phyloP scores from a whole-genome alignment of 1,140 invertebrate species.

The Heterodera schachtii region DNA sequence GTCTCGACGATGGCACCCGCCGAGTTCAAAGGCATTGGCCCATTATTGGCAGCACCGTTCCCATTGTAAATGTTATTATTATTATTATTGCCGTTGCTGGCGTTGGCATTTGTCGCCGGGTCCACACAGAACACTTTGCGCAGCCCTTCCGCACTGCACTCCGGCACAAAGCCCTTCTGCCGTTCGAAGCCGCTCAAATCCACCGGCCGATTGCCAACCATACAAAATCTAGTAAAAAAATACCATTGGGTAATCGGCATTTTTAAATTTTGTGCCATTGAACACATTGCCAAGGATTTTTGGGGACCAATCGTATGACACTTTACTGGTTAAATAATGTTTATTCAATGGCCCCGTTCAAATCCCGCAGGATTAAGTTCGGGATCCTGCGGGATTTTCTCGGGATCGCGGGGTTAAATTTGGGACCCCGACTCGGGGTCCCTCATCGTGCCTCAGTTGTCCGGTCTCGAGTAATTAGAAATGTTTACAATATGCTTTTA shows the following conservation, averaged over 20 bases:
- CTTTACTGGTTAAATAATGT: no score
- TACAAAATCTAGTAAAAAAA: constrained; percentile 79
- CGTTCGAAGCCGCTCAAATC: constrained; percentile 78
- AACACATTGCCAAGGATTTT: no score
- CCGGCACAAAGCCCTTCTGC: constrained; percentile 68
- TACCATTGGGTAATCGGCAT: not conserved
- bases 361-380: no score
- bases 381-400: no score
- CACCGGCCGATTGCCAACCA: constrained; percentile 81
- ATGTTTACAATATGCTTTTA: constrained; percentile 9
- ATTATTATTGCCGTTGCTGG: constrained; percentile 6
- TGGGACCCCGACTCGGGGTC: no score
- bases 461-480: not conserved
- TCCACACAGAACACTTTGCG: constrained; percentile 67
- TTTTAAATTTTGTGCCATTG: not conserved
- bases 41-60: not conserved
- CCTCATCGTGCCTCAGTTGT: no score
- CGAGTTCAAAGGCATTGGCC: not conserved
- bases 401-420: no score
- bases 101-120: constrained; percentile 52
- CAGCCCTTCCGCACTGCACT: constrained; percentile 75
- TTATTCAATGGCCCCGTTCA: no score
- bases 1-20: not conserved
- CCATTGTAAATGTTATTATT: not conserved
- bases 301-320: no score